A percentile compares a stretch with the other conserved stretches of the same genome.
Evolutionary conservation across 2,888 invertebrate species (phyloP).

Genomic region (Anoplius nigerrimus): DNA sequence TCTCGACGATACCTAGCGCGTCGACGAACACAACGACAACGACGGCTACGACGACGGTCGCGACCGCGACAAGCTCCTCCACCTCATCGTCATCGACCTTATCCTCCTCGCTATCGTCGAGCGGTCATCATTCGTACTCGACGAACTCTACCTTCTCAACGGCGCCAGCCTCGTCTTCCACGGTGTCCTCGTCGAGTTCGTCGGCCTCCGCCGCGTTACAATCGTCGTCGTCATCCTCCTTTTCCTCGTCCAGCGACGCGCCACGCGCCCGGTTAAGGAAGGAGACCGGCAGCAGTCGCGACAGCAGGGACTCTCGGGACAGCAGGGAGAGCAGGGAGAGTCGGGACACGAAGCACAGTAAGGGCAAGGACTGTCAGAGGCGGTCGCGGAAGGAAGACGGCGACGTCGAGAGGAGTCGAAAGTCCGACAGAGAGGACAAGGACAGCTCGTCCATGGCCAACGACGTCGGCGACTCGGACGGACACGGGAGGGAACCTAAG

Average conservation of each 20-base stretch:
- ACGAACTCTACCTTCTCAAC: slow-evolving; percentile 40
- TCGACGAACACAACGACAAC: slow-evolving; percentile 51
- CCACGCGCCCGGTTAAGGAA: slow-evolving; percentile 62
- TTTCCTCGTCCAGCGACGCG: slow-evolving; percentile 32
- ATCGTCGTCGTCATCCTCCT: slow-evolving; percentile 47
- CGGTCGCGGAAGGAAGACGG: slow-evolving; percentile 68
- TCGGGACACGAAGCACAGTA: slow-evolving; percentile 70
- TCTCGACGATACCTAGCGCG: slow-evolving; percentile 44
- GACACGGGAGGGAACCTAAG: slow-evolving; percentile 51
- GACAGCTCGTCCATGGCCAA: slow-evolving; percentile 44
- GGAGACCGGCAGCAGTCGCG: slow-evolving; percentile 53
- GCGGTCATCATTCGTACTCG: slow-evolving; percentile 44
- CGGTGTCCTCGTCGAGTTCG: slow-evolving; percentile 46
- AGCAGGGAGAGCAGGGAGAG: slow-evolving; percentile 63
- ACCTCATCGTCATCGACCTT: slow-evolving; percentile 18
- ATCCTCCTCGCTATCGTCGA: slow-evolving; percentile 11
- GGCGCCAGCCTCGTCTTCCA: slow-evolving; percentile 46
- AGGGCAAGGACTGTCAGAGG: slow-evolving; percentile 66
- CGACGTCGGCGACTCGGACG: slow-evolving; percentile 50
- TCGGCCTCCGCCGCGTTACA: slow-evolving; percentile 49
- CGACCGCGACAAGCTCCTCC: slow-evolving; percentile 53
- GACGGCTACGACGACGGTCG: slow-evolving; percentile 57
- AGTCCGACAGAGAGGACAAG: slow-evolving; percentile 58
- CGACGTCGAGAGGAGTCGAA: slow-evolving; percentile 58
- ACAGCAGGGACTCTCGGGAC: slow-evolving; percentile 70